Evolutionary conservation across 2,888 invertebrate genomes (phyloP).

Genomic region (Clostera curtula): DNA sequence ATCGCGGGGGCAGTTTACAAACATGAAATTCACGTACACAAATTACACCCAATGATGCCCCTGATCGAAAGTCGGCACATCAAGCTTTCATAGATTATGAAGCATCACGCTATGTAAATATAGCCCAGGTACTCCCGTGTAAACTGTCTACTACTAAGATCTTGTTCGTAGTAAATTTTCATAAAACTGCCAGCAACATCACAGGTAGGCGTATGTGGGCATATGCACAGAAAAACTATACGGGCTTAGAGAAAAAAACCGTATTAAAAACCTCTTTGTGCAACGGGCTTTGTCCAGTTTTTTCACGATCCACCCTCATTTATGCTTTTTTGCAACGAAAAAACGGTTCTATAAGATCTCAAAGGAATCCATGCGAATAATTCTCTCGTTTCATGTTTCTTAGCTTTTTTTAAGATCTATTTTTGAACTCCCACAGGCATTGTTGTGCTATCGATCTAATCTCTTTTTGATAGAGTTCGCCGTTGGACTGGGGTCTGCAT

Average conservation of each 20-base stretch:
- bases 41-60: too few species aligned
- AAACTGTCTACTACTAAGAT: constrained; percentile 1
- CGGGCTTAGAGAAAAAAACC: constrained; percentile 51
- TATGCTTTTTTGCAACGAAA: constrained; percentile 66
- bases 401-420: constrained; percentile 48
- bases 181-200: constrained; percentile 15
- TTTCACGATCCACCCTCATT: constrained; percentile 57
- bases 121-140: too few species aligned
- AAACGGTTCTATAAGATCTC: constrained; percentile 67
- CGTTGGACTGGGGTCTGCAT: constrained; percentile 49
- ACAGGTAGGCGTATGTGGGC: constrained; percentile 29
- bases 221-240: constrained; percentile 40
- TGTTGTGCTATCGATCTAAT: constrained; percentile 67
- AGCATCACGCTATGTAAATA: too few species aligned
- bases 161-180: constrained; percentile 6
- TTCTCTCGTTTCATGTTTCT: constrained; percentile 72
- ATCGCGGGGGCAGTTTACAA: too few species aligned
- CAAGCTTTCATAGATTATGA: too few species aligned
- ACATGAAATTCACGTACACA: too few species aligned
- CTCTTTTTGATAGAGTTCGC: constrained; percentile 70
- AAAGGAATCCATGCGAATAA: constrained; percentile 73
- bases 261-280: constrained; percentile 57
- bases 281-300: constrained; percentile 66
- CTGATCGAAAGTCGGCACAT: too few species aligned
- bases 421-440: constrained; percentile 61